Evolutionary conservation across 2,113 vertebrate genomes (phyloP).

Genomic region (Nothoprocta perdicaria): DNA sequence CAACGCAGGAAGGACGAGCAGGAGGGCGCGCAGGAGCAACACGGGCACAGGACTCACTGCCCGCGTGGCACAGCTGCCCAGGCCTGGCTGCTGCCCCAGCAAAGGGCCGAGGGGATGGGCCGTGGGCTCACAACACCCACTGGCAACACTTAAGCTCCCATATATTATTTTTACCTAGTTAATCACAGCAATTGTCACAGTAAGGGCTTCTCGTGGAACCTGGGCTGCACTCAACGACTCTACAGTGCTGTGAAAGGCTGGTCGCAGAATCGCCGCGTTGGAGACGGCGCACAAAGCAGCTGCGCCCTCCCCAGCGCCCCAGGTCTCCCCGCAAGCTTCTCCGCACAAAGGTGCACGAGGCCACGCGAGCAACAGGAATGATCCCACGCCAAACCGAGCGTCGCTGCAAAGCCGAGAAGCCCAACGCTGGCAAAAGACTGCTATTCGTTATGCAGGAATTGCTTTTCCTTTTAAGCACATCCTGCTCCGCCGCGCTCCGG

Average conservation of each 20-base stretch:
- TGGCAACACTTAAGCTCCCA: background rate
- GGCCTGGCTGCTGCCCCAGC: background rate
- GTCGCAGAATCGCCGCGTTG: background rate
- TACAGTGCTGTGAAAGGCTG: background rate
- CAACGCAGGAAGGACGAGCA: background rate
- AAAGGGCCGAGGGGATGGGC: background rate
- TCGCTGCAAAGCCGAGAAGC: background rate
- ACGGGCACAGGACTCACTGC: background rate
- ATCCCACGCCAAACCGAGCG: fast-evolving
- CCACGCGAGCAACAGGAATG: background rate
- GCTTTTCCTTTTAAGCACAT: too few relatives aligned
- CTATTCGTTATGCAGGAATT: background rate
- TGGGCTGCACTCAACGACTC: background rate
- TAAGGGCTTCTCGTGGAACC: background rate
- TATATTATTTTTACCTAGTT: constrained; percentile 40
- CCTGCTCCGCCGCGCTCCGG: background rate
- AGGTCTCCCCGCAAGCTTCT: background rate
- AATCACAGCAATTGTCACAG: constrained; percentile 8
- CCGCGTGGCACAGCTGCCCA: background rate
- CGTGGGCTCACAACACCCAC: background rate
- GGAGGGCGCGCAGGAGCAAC: background rate
- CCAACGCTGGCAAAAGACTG: background rate
- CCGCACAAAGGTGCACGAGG: background rate
- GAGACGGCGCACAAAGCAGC: background rate
- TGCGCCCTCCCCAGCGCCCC: background rate